These are phyloP conservation scores for Galbula dea DNA, from an alignment of 2,113 vertebrate species.

Conservation along the genomic window DNA sequence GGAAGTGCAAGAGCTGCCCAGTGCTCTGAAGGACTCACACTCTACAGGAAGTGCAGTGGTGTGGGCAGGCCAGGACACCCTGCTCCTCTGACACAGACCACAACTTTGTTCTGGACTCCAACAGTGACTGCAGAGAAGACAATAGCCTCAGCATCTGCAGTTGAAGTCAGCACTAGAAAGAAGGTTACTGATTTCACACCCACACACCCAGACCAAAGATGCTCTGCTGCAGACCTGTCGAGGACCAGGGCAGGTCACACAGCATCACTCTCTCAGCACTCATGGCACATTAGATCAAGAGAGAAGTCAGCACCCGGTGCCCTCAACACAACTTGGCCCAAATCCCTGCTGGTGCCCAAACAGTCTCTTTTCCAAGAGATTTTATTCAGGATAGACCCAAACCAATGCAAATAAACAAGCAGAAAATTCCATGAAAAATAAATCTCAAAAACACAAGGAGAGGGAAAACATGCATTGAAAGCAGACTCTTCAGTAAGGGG, in stretches of 20 bases:
- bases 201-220: not conserved
- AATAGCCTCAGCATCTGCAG: not conserved
- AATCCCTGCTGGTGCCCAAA: not conserved
- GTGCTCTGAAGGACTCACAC: rapidly evolving
- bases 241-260: not conserved
- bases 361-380: not conserved
- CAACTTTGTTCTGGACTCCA: constrained; percentile 8
- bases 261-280: not conserved
- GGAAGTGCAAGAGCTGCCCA: not conserved
- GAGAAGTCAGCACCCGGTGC: rapidly evolving
- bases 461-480: not conserved
- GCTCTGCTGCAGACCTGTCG: not conserved
- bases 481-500: not conserved
- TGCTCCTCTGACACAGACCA: not conserved
- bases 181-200: not conserved
- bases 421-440: not conserved
- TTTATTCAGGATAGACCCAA: not conserved
- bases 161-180: not conserved
- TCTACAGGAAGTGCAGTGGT: rapidly evolving
- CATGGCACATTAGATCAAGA: rapidly evolving
- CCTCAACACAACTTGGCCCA: not conserved
- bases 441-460: not conserved
- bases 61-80: not conserved
- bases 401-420: not conserved
- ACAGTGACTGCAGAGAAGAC: not conserved